phyloP scores from a whole-genome alignment of 2,113 vertebrate species.

The Otus sunia region DNA sequence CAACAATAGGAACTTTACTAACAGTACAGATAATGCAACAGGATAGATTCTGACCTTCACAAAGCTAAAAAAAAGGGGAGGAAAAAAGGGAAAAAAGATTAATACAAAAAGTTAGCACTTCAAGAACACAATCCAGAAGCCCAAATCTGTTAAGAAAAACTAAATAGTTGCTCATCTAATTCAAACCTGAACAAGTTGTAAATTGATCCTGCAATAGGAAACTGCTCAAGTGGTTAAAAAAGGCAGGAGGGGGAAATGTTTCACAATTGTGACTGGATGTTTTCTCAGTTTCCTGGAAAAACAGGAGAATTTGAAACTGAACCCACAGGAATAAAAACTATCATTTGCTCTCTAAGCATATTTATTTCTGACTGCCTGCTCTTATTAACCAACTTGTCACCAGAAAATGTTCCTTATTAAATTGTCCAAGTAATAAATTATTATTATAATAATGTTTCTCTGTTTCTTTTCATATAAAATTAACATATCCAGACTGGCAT shows the following conservation, averaged over 20 bases:
- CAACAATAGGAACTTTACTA: background rate
- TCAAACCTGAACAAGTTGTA: slow-evolving; percentile 4
- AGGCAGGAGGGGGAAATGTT: background rate
- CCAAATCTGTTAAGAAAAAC: background rate
- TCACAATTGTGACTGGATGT: background rate
- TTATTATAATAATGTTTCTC: background rate
- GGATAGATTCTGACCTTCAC: background rate
- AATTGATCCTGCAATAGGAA: background rate
- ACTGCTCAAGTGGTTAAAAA: background rate
- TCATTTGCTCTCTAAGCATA: background rate
- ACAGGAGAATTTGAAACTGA: slow-evolving; percentile 3
- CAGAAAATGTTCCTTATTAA: slow-evolving; percentile 40
- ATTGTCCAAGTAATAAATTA: slow-evolving; percentile 40
- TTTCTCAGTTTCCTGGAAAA: slow-evolving; percentile 2
- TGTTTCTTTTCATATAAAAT: slow-evolving; percentile 23
- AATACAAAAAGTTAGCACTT: background rate
- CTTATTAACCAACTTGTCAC: slow-evolving; percentile 51
- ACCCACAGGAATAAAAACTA: slow-evolving; percentile 15
- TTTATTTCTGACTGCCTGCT: slow-evolving; percentile 34
- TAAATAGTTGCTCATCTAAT: background rate
- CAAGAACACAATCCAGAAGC: background rate
- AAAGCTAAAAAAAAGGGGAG: background rate
- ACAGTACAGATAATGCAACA: background rate
- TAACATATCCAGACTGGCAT: background rate
- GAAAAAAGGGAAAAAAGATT: background rate